Base-by-base conservation (phyloP, 2,888 invertebrate genomes). In the Nomada hirtipes region DNA sequence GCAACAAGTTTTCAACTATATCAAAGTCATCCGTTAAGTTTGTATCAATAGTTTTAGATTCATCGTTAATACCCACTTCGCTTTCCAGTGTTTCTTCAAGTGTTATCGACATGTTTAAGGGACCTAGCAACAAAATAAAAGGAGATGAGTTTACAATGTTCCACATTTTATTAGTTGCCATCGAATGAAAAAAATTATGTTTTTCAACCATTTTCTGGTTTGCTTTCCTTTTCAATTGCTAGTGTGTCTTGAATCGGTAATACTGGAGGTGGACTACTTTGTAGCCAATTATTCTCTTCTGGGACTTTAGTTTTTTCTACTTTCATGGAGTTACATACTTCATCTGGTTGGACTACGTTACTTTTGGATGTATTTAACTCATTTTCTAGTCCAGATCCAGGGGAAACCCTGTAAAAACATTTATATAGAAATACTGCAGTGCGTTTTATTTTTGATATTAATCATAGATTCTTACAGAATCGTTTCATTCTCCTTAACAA, bases 401-500 rank as follows among this genome's bases (percentile, higher is more conserved):
- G 89, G 42, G 87, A 72, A 73, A 92, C 90, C 11, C 91, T 92
- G 59, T 10, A 89, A 83, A 13, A 52, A 36, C 3, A 50, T 63
- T 1, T 13, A 47, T 47, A 53, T 52, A 18, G 4, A 52, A 67
- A 63, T 55, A 53, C n/a, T 20, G 20, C 2, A n/a, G 10, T 53
- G 7, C 1, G 2, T 52, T 29, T 59, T 42, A 4, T 18, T 36
- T 29, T 2, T 13, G 7, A 44, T 9, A 13, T n/a, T 18, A 26
- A 11, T 9, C 1, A 52, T 50, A 7, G 52, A 26, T n/a, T 26
- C 89, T 89, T 77, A 92, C 91, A 87, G 13, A 13, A 91, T 80
- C 0, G 82, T 85, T 55, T 90, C 91, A 26, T 89, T 89, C 4
- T 90, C 89, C 29, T 89, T 85, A 4, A 92, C 61, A 68, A 92